A percentile compares a stretch with the other conserved stretches of the same genome.
These are phyloP conservation scores for Rhinichthys klamathensis DNA, from an alignment of 2,113 vertebrate species.

Conservation along the genomic window DNA sequence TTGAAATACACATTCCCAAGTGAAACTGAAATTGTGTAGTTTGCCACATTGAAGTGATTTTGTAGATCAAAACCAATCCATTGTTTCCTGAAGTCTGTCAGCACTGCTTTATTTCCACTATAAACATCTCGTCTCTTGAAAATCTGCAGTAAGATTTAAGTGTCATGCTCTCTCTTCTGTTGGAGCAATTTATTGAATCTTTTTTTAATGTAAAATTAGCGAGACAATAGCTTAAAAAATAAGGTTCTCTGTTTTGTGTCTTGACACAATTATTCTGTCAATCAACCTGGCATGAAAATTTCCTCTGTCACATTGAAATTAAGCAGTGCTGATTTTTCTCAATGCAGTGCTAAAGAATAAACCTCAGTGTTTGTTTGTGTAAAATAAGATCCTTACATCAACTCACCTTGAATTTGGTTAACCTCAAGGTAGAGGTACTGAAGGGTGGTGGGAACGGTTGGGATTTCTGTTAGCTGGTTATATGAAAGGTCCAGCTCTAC, in stretches of 20 bases:
- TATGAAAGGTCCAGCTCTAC: conserved; percentile 80
- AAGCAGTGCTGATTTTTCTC: not conserved
- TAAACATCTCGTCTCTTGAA: too few species aligned
- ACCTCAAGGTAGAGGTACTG: conserved; percentile 79
- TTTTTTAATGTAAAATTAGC: too few species aligned
- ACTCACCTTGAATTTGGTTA: conserved; percentile 76
- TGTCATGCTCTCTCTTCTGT: too few species aligned
- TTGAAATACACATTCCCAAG: not conserved
- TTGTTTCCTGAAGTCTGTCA: too few species aligned
- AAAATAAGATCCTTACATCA: not conserved
- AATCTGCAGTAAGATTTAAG: too few species aligned
- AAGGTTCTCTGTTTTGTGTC: not conserved
- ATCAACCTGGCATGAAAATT: not conserved
- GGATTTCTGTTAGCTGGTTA: conserved; percentile 72
- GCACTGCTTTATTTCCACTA: too few species aligned
- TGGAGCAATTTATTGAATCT: too few species aligned
- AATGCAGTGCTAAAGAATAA: not conserved
- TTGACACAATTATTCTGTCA: not conserved
- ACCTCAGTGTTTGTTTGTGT: not conserved
- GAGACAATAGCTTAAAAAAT: too few species aligned
- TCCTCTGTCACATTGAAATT: not conserved
- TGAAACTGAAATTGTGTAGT: not conserved
- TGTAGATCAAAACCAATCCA: not conserved
- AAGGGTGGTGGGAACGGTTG: conserved; percentile 71
- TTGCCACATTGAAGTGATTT: not conserved